phyloP scores from a whole-genome alignment of 2,888 invertebrate species.

The Ochropleura leucogaster region DNA sequence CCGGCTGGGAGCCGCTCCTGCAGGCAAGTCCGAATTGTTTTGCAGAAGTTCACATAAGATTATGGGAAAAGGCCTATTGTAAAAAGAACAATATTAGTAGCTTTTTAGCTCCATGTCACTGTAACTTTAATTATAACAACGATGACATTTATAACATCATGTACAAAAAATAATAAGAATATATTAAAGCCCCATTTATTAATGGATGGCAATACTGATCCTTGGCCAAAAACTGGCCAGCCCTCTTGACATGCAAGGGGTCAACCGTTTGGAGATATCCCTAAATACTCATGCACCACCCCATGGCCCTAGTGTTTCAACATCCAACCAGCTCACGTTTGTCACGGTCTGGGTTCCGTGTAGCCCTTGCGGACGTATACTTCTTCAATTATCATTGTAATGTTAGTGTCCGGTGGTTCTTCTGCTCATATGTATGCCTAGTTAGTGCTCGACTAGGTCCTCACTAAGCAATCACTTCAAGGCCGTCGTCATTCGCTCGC shows the following conservation, averaged over 20 bases:
- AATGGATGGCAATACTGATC: too few species aligned
- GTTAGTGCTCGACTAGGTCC: background rate
- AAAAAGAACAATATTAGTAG: background rate
- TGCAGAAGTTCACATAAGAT: background rate
- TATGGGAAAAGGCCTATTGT: background rate
- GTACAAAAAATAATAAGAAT: too few species aligned
- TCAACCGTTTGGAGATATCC: too few species aligned
- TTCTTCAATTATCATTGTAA: background rate
- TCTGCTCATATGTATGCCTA: background rate
- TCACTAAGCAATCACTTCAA: constrained; percentile 12
- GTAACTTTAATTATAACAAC: too few species aligned
- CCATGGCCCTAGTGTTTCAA: too few species aligned
- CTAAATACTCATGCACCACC: too few species aligned
- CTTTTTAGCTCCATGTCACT: too few species aligned
- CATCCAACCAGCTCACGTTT: too few species aligned
- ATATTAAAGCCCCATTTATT: too few species aligned
- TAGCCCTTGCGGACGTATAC: background rate
- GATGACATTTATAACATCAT: too few species aligned
- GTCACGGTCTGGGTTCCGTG: background rate
- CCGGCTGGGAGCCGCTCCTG: background rate
- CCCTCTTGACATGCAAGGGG: too few species aligned
- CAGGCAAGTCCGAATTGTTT: background rate
- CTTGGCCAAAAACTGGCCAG: too few species aligned
- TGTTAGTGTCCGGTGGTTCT: background rate
- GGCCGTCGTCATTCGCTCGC: constrained; percentile 25